Evolutionary conservation across 2,113 vertebrate genomes (phyloP).

Genomic region (Puntigrus tetrazona): DNA sequence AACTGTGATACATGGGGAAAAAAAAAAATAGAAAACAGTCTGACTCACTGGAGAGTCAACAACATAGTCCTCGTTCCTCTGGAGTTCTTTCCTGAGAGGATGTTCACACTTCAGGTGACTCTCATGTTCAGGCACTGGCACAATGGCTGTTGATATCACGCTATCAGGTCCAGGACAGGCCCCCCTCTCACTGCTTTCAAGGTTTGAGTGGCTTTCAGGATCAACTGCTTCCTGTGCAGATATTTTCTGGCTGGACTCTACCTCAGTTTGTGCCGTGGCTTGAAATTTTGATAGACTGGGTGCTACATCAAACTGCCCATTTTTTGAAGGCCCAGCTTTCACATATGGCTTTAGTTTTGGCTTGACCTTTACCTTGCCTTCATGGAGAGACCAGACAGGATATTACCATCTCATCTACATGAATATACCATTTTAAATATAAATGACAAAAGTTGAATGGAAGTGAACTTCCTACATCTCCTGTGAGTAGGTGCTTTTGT

Average conservation of each 20-base stretch:
- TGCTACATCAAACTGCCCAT: not conserved
- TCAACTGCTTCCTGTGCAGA: not conserved
- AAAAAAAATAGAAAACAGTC: not conserved
- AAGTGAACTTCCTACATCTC: not conserved
- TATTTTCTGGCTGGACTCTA: not conserved
- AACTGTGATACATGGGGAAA: too few relatives aligned
- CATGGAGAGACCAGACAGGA: not conserved
- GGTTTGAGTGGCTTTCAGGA: not conserved
- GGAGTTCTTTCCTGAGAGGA: not conserved
- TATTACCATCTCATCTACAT: not conserved
- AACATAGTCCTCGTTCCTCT: not conserved
- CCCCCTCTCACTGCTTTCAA: not conserved
- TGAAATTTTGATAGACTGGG: not conserved
- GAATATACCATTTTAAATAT: not conserved
- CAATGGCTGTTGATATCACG: not conserved
- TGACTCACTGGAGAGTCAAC: not conserved
- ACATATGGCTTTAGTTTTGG: not conserved
- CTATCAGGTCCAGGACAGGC: not conserved
- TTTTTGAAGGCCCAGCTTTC: not conserved
- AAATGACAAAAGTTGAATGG: not conserved
- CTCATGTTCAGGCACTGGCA: not conserved
- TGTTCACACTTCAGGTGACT: not conserved
- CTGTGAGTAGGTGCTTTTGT: not conserved
- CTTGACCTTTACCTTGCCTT: constrained; percentile 30
- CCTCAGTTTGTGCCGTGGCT: not conserved